Evolutionary conservation across 2,888 invertebrate genomes (phyloP).

Genomic region (Stenurella melanura): DNA sequence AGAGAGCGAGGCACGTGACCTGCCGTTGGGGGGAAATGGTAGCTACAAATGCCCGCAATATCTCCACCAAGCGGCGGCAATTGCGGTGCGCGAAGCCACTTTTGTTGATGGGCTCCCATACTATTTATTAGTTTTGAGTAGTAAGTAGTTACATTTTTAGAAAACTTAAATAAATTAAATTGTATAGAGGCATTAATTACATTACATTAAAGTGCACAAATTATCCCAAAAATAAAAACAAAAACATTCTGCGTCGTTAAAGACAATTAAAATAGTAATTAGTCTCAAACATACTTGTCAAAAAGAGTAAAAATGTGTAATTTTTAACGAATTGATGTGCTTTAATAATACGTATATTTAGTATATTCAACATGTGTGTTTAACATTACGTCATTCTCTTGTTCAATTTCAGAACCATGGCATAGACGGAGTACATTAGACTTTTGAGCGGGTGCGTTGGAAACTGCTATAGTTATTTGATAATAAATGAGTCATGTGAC

Average conservation of each 20-base stretch:
- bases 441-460: not conserved
- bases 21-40: no score
- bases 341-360: conserved; percentile 35
- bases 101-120: no score
- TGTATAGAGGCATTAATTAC: no score
- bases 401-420: conserved; percentile 11
- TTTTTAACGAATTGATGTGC: conserved; percentile 31
- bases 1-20: no score
- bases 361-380: conserved; percentile 35
- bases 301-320: conserved; percentile 32
- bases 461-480: not conserved
- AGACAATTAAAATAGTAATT: conserved; percentile 31
- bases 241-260: conserved; percentile 21
- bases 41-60: no score
- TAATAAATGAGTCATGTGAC: conserved; percentile 5
- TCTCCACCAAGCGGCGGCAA: no score
- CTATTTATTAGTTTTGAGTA: no score
- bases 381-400: conserved; percentile 18
- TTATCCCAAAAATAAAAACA: conserved; percentile 8
- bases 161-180: no score
- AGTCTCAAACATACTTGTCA: conserved; percentile 25
- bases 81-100: no score
- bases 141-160: no score
- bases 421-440: conserved; percentile 1
- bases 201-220: not conserved